Evolutionary conservation across 1,140 invertebrate genomes (phyloP).

Genomic region (Neotoxoptera formosana): DNA sequence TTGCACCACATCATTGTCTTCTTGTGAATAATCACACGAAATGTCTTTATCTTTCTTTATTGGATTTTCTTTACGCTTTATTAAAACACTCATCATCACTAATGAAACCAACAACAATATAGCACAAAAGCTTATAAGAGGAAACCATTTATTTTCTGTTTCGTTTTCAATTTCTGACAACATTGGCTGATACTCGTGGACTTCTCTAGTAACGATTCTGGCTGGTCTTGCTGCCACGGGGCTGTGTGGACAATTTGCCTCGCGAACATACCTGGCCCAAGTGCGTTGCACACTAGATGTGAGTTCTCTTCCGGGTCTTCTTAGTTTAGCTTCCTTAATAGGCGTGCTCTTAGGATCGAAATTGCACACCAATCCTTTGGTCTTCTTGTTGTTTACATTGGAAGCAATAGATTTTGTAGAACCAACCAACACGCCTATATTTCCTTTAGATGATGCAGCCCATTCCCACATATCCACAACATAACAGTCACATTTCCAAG

Average conservation of each 20-base stretch:
- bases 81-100: background rate
- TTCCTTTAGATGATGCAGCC: conserved; percentile 72
- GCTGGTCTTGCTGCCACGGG: conserved; percentile 52
- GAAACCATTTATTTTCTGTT: conserved; percentile 38
- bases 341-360: conserved; percentile 70
- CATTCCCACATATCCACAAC: conserved; percentile 77
- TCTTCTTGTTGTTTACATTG: conserved; percentile 68
- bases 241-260: conserved; percentile 70
- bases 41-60: conserved; percentile 49
- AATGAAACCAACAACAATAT: background rate
- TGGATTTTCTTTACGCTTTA: conserved; percentile 22
- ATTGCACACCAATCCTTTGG: conserved; percentile 72
- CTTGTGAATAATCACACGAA: background rate
- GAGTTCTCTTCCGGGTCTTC: conserved; percentile 67
- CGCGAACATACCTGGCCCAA: conserved; percentile 73
- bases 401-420: conserved; percentile 71
- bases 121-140: background rate
- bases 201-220: conserved; percentile 56
- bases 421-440: conserved; percentile 72
- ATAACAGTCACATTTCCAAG: conserved; percentile 75
- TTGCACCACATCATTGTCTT: conserved; percentile 39
- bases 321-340: conserved; percentile 66
- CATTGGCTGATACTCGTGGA: conserved; percentile 27
- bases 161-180: background rate
- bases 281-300: conserved; percentile 70